Evolutionary conservation across 2,888 invertebrate genomes (phyloP).

Genomic region (Abrostola triplasia): DNA sequence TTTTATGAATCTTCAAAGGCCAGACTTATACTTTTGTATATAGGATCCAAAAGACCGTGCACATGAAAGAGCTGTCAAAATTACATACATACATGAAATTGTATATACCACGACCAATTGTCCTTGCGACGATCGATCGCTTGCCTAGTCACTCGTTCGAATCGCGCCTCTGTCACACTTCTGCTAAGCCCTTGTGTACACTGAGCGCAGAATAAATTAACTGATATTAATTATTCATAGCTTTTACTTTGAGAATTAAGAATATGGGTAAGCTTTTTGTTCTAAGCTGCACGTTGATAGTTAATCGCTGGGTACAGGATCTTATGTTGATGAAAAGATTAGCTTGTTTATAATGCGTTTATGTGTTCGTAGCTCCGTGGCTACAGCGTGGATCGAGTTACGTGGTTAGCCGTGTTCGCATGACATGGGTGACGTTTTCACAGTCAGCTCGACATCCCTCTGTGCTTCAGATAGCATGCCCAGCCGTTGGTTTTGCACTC

Average conservation of each 20-base stretch:
- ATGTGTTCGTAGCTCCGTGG: no score
- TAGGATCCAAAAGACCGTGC: background rate
- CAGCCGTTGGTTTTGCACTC: no score
- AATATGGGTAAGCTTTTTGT: background rate
- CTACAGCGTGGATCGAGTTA: no score
- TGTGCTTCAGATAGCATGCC: no score
- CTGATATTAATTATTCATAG: slow-evolving; percentile 14
- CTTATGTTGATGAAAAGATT: no score
- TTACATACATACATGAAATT: background rate
- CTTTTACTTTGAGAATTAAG: background rate
- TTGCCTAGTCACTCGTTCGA: slow-evolving; percentile 7
- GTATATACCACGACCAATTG: background rate
- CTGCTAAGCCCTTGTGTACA: background rate
- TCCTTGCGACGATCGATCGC: slow-evolving; percentile 14
- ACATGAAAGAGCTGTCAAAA: background rate
- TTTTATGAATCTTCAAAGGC: no score
- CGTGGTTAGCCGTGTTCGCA: no score
- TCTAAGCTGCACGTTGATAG: background rate
- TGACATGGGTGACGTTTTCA: no score
- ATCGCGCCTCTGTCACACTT: slow-evolving; percentile 3
- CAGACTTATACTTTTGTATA: background rate
- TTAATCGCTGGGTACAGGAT: no score
- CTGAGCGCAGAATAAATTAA: slow-evolving; percentile 10
- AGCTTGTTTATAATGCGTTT: no score
- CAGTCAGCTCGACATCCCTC: no score